Conservation (phyloP, 2,113 vertebrate genomes). For the Gymnarchus niloticus region DNA sequence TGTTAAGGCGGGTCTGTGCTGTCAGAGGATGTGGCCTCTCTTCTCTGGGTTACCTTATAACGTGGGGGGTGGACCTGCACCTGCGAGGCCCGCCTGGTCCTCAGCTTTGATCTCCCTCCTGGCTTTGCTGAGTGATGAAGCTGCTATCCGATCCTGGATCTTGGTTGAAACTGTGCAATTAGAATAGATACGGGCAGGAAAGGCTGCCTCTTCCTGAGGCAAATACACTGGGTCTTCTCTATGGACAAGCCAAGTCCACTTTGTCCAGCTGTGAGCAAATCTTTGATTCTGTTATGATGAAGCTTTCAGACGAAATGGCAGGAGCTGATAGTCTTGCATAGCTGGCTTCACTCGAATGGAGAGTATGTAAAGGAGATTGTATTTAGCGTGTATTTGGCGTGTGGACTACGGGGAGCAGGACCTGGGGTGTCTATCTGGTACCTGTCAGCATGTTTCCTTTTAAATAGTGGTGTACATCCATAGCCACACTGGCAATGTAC, state of each 20-base stretch:
- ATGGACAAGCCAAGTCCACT: not conserved
- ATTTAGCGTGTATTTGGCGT: not conserved
- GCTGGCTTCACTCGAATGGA: too few species aligned
- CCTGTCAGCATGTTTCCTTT: not conserved
- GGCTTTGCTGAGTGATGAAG: not conserved
- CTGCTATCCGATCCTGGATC: not conserved
- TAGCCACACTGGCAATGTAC: not conserved
- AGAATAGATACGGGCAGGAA: too few species aligned
- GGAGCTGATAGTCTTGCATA: too few species aligned
- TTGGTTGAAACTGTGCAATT: not conserved
- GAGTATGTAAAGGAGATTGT: too few species aligned
- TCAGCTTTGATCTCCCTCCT: not conserved
- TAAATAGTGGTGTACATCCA: not conserved
- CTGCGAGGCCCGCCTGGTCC: not conserved
- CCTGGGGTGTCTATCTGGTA: not conserved
- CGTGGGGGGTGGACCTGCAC: not conserved
- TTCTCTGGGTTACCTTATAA: not conserved
- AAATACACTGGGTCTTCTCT: not conserved
- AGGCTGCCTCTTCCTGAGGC: not conserved
- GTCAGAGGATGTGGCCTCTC: not conserved
- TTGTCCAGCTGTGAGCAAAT: not conserved
- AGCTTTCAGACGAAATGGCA: not conserved
- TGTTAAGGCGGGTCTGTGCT: not conserved
- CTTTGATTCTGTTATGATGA: not conserved
- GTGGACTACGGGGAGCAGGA: not conserved